Evolutionary conservation across 2,888 invertebrate species (phyloP).

Genomic region (Meteorus cinctellus): DNA sequence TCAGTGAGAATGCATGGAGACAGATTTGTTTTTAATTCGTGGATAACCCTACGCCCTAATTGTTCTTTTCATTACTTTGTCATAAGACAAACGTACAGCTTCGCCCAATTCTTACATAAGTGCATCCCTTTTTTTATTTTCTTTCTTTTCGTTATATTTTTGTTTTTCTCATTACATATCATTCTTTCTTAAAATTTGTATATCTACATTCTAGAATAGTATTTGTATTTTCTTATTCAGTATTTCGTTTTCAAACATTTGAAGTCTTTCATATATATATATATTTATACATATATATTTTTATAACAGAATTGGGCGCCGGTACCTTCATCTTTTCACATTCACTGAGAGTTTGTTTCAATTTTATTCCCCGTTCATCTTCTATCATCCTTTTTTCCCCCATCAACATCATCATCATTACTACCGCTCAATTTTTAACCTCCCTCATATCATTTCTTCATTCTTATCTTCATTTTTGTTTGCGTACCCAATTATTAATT

Average conservation of each 20-base stretch:
- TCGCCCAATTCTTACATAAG: slow-evolving; percentile 2
- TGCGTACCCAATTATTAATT: too few relatives aligned
- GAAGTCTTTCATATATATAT: slow-evolving; percentile 26
- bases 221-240: slow-evolving; percentile 12
- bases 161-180: neutral
- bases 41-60: slow-evolving; percentile 11
- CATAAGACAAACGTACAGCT: neutral
- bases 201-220: slow-evolving; percentile 44
- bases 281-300: slow-evolving; percentile 1
- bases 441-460: neutral
- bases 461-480: neutral
- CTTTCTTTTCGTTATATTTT: neutral
- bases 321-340: neutral
- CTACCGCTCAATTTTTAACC: neutral
- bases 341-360: neutral
- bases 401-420: neutral
- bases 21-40: slow-evolving; percentile 6
- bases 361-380: neutral
- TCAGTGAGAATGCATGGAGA: neutral
- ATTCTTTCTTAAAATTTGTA: slow-evolving; percentile 37
- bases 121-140: neutral
- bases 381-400: neutral
- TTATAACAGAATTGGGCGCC: slow-evolving; percentile 8
- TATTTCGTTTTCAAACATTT: slow-evolving; percentile 1
- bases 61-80: neutral